These are phyloP conservation scores for Melanotaenia trifasciata DNA, from an alignment of 2,797 vertebrate genomes.

Conservation along the genomic window DNA sequence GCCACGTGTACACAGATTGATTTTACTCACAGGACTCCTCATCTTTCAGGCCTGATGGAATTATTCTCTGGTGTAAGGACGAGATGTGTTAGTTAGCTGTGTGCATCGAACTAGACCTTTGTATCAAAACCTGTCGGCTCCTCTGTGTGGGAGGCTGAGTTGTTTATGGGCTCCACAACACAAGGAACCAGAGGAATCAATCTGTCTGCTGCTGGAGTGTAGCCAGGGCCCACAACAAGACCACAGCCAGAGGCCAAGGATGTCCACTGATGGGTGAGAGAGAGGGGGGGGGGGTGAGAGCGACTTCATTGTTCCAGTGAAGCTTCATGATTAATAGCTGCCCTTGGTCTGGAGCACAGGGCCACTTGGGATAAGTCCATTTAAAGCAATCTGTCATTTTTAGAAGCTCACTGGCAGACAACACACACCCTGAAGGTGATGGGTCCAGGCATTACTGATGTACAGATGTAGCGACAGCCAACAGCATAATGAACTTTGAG, in stretches of 20 bases:
- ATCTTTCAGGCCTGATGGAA: conserved; percentile 32
- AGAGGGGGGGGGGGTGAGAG: not conserved
- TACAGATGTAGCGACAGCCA: not conserved
- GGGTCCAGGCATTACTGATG: conserved; percentile 30
- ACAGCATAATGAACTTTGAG: conserved; percentile 1
- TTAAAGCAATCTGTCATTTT: conserved; percentile 60
- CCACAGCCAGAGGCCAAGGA: conserved; percentile 68
- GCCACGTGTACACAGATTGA: not conserved
- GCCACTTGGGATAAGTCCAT: conserved; percentile 55
- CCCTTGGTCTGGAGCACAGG: conserved; percentile 55
- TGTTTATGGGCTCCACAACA: conserved; percentile 70
- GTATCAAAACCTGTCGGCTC: conserved; percentile 64
- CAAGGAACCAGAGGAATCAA: conserved; percentile 63
- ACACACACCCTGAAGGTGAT: conserved; percentile 35
- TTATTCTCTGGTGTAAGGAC: conserved; percentile 47
- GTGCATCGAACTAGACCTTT: conserved; percentile 56
- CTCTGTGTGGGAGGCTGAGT: conserved; percentile 50
- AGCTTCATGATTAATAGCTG: conserved; percentile 69
- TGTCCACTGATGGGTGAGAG: conserved; percentile 59
- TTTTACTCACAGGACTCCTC: conserved; percentile 34
- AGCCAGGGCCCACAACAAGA: conserved; percentile 63
- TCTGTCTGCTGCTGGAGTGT: conserved; percentile 64
- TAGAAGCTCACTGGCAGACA: conserved; percentile 37
- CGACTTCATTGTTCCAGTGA: conserved; percentile 63
- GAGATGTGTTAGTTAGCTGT: conserved; percentile 57